A percentile compares a stretch with the other conserved stretches of the same genome.
phyloP scores from a whole-genome alignment of 2,797 vertebrate genomes.

The Anisognathus igniventris region DNA sequence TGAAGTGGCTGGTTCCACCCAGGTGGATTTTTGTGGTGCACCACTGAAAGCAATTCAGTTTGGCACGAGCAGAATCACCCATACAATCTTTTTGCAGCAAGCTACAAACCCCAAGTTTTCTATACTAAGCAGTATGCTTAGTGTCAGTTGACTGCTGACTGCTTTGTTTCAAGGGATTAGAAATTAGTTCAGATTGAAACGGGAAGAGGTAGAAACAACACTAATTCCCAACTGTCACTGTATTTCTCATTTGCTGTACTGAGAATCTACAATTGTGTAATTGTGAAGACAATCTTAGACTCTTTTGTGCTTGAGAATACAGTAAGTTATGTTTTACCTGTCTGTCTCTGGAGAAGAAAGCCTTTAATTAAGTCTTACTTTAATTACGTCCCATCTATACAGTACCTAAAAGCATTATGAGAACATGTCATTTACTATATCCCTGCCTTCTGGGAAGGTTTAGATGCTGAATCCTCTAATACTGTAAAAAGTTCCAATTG shows the following conservation, averaged over 20 bases:
- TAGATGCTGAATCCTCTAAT: slow-evolving; percentile 25
- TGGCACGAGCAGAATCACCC: background rate
- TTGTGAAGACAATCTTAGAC: slow-evolving; percentile 24
- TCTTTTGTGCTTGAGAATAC: slow-evolving; percentile 19
- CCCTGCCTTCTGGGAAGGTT: slow-evolving; percentile 43
- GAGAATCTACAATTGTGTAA: background rate
- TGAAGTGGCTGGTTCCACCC: slow-evolving; percentile 28
- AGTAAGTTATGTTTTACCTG: slow-evolving; percentile 56
- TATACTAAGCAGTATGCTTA: background rate
- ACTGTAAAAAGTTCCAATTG: background rate
- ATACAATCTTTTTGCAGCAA: background rate
- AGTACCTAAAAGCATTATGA: slow-evolving; percentile 35
- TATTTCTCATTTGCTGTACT: background rate
- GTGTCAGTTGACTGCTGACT: background rate
- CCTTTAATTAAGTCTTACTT: slow-evolving; percentile 63
- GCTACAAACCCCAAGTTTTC: background rate
- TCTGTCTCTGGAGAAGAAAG: slow-evolving; percentile 52
- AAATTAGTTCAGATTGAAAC: background rate
- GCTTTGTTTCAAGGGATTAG: background rate
- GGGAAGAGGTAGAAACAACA: background rate
- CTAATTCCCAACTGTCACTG: background rate
- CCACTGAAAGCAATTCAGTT: background rate
- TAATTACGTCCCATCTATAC: slow-evolving; percentile 55
- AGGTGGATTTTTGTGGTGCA: slow-evolving; percentile 9
- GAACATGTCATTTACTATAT: slow-evolving; percentile 54